phyloP scores from a whole-genome alignment of 1,140 invertebrate genomes.

The Bradynema listronoti region DNA sequence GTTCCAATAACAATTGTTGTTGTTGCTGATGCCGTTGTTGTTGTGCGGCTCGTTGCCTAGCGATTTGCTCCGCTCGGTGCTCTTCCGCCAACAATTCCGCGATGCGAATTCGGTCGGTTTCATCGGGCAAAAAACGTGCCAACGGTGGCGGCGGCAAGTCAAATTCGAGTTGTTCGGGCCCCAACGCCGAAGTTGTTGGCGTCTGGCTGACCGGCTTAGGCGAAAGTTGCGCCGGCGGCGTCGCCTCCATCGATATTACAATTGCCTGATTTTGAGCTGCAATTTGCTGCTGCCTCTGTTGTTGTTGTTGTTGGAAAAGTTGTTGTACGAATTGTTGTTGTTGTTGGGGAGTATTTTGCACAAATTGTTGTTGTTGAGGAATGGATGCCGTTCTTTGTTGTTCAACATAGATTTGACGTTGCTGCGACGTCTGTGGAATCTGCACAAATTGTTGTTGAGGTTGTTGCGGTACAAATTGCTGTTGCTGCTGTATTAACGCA shows the following conservation, averaged over 20 bases:
- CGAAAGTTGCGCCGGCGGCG: too few relatives aligned
- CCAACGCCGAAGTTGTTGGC: too few relatives aligned
- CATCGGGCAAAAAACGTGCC: slow-evolving; percentile 22
- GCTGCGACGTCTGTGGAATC: slow-evolving; percentile 1
- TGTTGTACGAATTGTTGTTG: background rate
- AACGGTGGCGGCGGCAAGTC: slow-evolving; percentile 28
- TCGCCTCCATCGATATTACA: too few relatives aligned
- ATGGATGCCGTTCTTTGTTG: slow-evolving; percentile 9
- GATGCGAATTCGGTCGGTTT: slow-evolving; percentile 16
- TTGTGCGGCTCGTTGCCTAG: background rate
- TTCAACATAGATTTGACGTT: background rate
- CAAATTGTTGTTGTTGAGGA: slow-evolving; percentile 3
- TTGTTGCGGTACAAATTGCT: slow-evolving; percentile 9
- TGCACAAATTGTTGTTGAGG: slow-evolving; percentile 2
- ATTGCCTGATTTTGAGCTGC: background rate
- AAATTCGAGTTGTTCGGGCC: slow-evolving; percentile 25
- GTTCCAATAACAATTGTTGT: slow-evolving; percentile 22
- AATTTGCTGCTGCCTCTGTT: background rate
- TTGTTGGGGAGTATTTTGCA: slow-evolving; percentile 9
- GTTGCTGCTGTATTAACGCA: slow-evolving; percentile 7
- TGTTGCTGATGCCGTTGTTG: slow-evolving; percentile 19
- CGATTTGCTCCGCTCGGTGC: slow-evolving; percentile 12
- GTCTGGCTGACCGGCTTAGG: slow-evolving; percentile 9
- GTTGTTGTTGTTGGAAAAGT: slow-evolving; percentile 14
- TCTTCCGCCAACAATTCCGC: slow-evolving; percentile 16